Conservation (phyloP, 1,140 invertebrate species). For the Drosophila ercepeae region DNA sequence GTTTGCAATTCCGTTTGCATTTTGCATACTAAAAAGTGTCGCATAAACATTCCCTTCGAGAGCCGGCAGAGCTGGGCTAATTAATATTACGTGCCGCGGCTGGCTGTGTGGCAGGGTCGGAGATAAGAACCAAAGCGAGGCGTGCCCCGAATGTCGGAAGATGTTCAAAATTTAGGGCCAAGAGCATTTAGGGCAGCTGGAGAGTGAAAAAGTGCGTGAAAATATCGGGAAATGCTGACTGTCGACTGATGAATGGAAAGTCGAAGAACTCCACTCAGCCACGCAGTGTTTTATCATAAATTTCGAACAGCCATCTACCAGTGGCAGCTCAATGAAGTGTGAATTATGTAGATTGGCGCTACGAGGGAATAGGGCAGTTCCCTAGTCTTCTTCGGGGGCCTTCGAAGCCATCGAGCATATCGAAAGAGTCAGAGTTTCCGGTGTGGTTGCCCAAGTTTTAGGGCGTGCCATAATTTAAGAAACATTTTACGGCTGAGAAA, state of each 20-base stretch:
- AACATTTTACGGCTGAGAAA: conserved; percentile 13
- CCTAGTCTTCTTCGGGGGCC: conserved; percentile 17
- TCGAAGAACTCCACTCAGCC: conserved; percentile 13
- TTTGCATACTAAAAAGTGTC: conserved; percentile 60
- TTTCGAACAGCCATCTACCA: conserved; percentile 13
- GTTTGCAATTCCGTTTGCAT: conserved; percentile 39
- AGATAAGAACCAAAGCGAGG: conserved; percentile 57
- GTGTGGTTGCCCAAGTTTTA: conserved; percentile 48
- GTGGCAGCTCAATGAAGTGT: conserved; percentile 61
- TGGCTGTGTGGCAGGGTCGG: conserved; percentile 23
- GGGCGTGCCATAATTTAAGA: conserved; percentile 52
- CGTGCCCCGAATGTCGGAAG: conserved; percentile 67
- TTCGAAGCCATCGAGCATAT: conserved; percentile 29
- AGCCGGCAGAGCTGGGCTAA: conserved; percentile 49
- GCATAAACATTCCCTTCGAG: conserved; percentile 46
- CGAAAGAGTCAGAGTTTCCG: conserved; percentile 48
- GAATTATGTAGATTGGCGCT: conserved; percentile 57
- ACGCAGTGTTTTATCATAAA: conserved; percentile 23
- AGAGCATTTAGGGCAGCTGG: conserved; percentile 46
- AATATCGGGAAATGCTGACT: conserved; percentile 26
- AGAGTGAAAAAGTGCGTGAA: conserved; percentile 47
- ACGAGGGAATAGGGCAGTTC: conserved; percentile 18
- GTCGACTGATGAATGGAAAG: conserved; percentile 37
- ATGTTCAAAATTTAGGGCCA: conserved; percentile 52
- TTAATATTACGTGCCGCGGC: conserved; percentile 70